These are phyloP conservation scores for Parochlus steinenii DNA, from an alignment of 2,888 invertebrate species.

Conservation along the genomic window DNA sequence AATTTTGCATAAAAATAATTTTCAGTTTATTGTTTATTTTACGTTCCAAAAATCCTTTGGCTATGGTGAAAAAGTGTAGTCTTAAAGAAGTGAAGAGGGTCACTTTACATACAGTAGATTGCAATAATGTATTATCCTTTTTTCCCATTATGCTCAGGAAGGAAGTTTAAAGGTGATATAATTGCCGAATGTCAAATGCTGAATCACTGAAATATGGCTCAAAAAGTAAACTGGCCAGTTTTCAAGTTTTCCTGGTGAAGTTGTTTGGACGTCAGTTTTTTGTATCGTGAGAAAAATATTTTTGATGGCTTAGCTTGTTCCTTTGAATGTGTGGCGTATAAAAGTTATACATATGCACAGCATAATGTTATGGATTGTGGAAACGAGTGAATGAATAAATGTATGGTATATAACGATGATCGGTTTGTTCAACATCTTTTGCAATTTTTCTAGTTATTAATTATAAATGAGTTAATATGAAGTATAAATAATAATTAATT, in stretches of 20 bases:
- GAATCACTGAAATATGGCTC: neutral
- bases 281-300: constrained; percentile 8
- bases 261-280: neutral
- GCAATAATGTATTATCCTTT: too few relatives aligned
- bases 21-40: neutral
- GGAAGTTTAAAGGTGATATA: constrained; percentile 5
- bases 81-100: constrained; percentile 5
- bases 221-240: constrained; percentile 10
- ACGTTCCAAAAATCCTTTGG: neutral
- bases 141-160: neutral
- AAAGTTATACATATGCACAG: too few relatives aligned
- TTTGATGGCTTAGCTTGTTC: too few relatives aligned
- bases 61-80: neutral
- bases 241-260: neutral
- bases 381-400: too few relatives aligned
- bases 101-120: neutral
- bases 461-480: too few relatives aligned
- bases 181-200: neutral
- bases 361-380: too few relatives aligned
- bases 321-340: too few relatives aligned
- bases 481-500: too few relatives aligned
- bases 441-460: too few relatives aligned
- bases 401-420: too few relatives aligned
- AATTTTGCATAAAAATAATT: neutral
- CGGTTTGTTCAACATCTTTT: too few relatives aligned